phyloP scores from a whole-genome alignment of 2,797 vertebrate genomes.

The Pogonophryne albipinna region DNA sequence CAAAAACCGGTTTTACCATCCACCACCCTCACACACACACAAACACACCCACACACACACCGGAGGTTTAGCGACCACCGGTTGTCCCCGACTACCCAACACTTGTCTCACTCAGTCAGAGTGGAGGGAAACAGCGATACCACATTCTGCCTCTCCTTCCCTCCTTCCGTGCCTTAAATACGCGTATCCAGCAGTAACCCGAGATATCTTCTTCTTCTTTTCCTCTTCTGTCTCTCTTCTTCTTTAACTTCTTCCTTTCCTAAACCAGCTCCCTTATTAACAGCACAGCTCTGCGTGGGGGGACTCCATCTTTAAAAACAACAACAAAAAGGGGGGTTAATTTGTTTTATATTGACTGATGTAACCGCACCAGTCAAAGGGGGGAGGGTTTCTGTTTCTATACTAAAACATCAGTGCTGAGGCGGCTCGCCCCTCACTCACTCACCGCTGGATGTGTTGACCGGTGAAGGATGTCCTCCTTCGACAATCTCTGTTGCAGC shows the following conservation, averaged over 20 bases:
- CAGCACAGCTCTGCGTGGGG: slow-evolving; percentile 50
- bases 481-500: slow-evolving; percentile 15
- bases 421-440: slow-evolving; percentile 55
- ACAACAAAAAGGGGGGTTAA: slow-evolving; percentile 33
- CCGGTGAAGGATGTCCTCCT: slow-evolving; percentile 32
- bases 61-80: slow-evolving; percentile 60
- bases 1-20: slow-evolving; percentile 63
- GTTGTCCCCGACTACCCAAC: slow-evolving; percentile 59
- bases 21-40: slow-evolving; percentile 13
- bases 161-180: slow-evolving; percentile 23
- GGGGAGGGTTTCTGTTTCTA: slow-evolving; percentile 3
- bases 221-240: not conserved
- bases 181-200: slow-evolving; percentile 16
- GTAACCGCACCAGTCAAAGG: slow-evolving; percentile 15
- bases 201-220: slow-evolving; percentile 8
- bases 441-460: slow-evolving; percentile 55
- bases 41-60: slow-evolving; percentile 10
- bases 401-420: not conserved
- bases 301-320: slow-evolving; percentile 73
- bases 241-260: slow-evolving; percentile 39
- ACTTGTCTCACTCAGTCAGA: slow-evolving; percentile 53
- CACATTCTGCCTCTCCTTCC: slow-evolving; percentile 49
- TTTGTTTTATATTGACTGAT: slow-evolving; percentile 36
- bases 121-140: slow-evolving; percentile 33
- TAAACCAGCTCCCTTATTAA: slow-evolving; percentile 43